phyloP scores from a whole-genome alignment of 2,888 invertebrate genomes.

The Endomychus coccineus region DNA sequence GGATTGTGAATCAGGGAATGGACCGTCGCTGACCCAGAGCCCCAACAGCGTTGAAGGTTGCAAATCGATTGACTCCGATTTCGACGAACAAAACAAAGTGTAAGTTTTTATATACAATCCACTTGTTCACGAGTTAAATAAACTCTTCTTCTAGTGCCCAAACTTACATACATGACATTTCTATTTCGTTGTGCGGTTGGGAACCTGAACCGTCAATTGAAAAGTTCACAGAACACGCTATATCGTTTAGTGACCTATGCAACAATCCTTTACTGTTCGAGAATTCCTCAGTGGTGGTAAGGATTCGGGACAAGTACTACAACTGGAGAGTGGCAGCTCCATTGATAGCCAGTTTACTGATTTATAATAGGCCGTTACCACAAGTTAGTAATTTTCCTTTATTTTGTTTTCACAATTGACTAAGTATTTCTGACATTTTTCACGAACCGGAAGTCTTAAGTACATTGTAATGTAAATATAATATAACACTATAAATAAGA shows the following conservation, averaged over 20 bases:
- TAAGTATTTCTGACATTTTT: too few species aligned
- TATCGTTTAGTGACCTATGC: conserved; percentile 58
- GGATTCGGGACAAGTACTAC: conserved; percentile 81
- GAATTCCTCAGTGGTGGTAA: conserved; percentile 76
- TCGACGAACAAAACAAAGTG: conserved; percentile 60
- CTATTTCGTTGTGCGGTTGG: conserved; percentile 73
- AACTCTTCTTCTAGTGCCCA: conserved; percentile 26
- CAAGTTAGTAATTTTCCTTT: conserved; percentile 45
- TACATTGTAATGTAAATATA: too few species aligned
- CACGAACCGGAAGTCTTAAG: too few species aligned
- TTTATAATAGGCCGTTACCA: conserved; percentile 80
- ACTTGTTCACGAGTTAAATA: conserved; percentile 3
- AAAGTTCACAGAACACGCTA: conserved; percentile 49
- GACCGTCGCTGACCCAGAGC: conserved; percentile 90
- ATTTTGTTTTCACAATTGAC: conserved; percentile 29
- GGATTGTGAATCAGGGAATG: conserved; percentile 94
- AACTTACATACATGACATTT: conserved; percentile 54
- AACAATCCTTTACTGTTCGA: conserved; percentile 67
- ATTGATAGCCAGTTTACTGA: conserved; percentile 77
- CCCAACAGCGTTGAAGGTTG: conserved; percentile 83
- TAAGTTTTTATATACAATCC: conserved; percentile 26
- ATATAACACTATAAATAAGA: too few species aligned
- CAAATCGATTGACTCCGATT: conserved; percentile 75
- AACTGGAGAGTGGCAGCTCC: conserved; percentile 89
- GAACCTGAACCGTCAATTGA: conserved; percentile 46